Base-by-base conservation (phyloP, 2,113 vertebrate genomes). In the Percopsis transmontana region DNA sequence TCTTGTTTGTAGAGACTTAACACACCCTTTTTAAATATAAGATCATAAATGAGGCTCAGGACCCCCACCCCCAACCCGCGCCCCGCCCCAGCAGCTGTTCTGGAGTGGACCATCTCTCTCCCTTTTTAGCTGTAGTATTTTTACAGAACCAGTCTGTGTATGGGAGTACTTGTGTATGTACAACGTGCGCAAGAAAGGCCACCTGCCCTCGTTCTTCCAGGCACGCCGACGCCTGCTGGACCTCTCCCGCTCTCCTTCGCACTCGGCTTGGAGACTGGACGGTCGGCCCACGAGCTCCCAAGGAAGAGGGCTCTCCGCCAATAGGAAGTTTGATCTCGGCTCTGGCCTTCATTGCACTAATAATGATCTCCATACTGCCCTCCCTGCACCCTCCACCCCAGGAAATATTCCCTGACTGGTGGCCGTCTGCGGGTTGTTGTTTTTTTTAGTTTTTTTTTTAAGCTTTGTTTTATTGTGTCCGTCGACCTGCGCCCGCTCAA, bases 331-430 rank as follows among this genome's bases (percentile, higher is more conserved):
- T 57, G 13, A 74, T 58, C 21, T 40, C 79, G 79, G 74, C 66
- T 80, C 80, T 76, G 81, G 76, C 84, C 70, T 81, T 80, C 86
- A 86, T 93, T 92, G 90, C 90, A 91, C 92, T 92, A 91, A 81
- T 72, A 79, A 92, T 33, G 27, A 33, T 33, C 27, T 91, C 80
- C 82, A 82, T 81, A 86, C 87, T 87, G 81, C 87, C 84, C 87
- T 76, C 55, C 68, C 68, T 58, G 73, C 74, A 61, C 54, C 42
- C 61, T 55, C 62, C 50, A 42, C 68, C 72, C 81, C 67, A 66
- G 75, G 80, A 81, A 70, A 70, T 62, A 48, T 50, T 81, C 77
- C 65, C 80, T 72, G 55, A 70, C 65, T 13, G 62, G 84, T 85
- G 85, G 85, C 85, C 52, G 24, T 56, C 68, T 59, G n/a, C n/a